Evolutionary conservation across 1,140 invertebrate species (phyloP), one percentile per base, ranked within the genome.

Genomic region (Sminthurides bifidus): DNA sequence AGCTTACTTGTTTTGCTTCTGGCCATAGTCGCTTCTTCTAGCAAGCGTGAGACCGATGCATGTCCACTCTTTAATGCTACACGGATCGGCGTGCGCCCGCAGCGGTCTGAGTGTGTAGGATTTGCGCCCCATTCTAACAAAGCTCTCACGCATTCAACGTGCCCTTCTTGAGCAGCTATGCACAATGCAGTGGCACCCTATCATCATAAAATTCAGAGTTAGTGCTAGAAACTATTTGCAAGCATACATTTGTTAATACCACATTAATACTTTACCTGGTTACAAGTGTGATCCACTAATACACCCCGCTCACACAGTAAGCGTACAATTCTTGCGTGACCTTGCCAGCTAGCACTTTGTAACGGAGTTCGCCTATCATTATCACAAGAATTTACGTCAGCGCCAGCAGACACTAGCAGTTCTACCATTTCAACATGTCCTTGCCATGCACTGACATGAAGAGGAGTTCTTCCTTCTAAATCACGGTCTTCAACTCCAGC

Each of bases 271-370:
- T 40, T 48, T 53, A 64, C 62, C 56, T 64, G 63, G 69, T 91
- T 92, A 68, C 92, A 95, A 8, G 87, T 85, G 67, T 93, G 88
- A 73, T 93, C 83, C 15, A 90, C 85, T 54, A 77, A 73, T 0
- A 90, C 74, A 4, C 83, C 82, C 61, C 81, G 78, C 66, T 84
- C 80, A 15, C 92, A 72, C 10, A 96, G 72, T 33, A 92, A 73
- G 48, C 82, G 77, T 38, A 95, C 88, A 33, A 91, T 86, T 50
- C 81, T 78, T 23, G 81, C 79, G 65, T 93, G 87, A 8, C 92
- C 92, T 69, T 93, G 87, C 91, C 91, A 95, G 46, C 88, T 85
- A n/a, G 91, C 91, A 17, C 87, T 91, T 73, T 94, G 91, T 54
- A 95, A 70, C 4, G 92, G 85, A 0, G 90, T 93, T 37, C 92